phyloP scores from a whole-genome alignment of 2,888 invertebrate genomes.

The Caenorhabditis sinica region DNA sequence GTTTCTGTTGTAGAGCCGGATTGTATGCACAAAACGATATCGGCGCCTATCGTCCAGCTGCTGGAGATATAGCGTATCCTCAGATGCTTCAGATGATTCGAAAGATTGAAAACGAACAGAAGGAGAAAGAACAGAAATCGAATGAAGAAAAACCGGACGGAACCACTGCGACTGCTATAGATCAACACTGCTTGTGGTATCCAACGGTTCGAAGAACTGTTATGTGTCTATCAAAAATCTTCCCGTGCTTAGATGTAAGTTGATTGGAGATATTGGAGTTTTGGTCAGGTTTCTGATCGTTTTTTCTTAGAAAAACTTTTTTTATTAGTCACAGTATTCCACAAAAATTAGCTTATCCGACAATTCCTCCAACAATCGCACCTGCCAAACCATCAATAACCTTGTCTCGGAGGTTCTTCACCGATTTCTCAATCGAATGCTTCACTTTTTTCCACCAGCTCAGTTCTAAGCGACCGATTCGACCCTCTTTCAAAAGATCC shows the following conservation, averaged over 20 bases:
- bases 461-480: slow-evolving; percentile 1
- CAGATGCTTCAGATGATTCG: slow-evolving; percentile 99
- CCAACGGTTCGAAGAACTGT: slow-evolving; percentile 96
- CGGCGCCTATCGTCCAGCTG: slow-evolving; percentile 89
- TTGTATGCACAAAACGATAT: slow-evolving; percentile 95
- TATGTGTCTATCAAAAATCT: slow-evolving; percentile 94
- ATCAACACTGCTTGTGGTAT: slow-evolving; percentile 99
- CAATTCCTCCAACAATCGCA: slow-evolving; percentile 4
- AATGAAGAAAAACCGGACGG: background rate
- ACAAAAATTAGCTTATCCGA: slow-evolving; percentile 5
- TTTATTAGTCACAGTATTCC: background rate
- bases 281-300: too few species aligned
- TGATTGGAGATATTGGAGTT: background rate
- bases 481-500: background rate
- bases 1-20: slow-evolving; percentile 70
- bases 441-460: slow-evolving; percentile 35
- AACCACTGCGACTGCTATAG: slow-evolving; percentile 88
- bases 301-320: too few species aligned
- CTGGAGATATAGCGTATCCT: slow-evolving; percentile 97
- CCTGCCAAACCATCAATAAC: background rate
- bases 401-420: slow-evolving; percentile 12
- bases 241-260: slow-evolving; percentile 90
- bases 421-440: slow-evolving; percentile 4
- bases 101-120: slow-evolving; percentile 82
- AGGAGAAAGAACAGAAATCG: slow-evolving; percentile 41